These are phyloP conservation scores for Bothrops jararaca DNA, from an alignment of 2,113 vertebrate genomes.

Conservation along the genomic window DNA sequence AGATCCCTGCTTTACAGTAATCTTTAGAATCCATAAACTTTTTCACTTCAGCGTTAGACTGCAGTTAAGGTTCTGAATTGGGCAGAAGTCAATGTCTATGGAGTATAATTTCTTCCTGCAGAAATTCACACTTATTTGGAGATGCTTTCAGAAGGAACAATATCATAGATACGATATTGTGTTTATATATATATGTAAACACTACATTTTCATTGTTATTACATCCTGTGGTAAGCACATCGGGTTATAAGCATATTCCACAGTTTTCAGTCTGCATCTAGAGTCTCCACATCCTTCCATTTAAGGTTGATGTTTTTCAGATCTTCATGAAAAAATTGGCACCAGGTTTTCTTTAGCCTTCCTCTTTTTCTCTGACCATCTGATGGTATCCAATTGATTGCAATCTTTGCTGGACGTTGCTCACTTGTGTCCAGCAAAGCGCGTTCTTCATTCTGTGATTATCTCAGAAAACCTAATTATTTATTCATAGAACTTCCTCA, in stretches of 20 bases:
- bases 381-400: background rate
- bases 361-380: background rate
- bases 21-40: constrained; percentile 73
- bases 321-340: background rate
- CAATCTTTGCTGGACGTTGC: background rate
- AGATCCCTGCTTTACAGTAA: constrained; percentile 53
- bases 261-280: background rate
- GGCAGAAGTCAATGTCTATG: background rate
- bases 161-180: background rate
- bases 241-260: background rate
- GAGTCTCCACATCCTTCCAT: background rate
- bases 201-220: background rate
- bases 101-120: background rate
- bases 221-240: background rate
- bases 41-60: constrained; percentile 62
- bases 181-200: background rate
- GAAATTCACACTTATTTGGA: background rate
- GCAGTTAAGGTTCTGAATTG: background rate
- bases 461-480: background rate
- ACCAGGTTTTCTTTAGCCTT: background rate
- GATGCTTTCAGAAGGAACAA: background rate
- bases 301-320: background rate
- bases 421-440: background rate
- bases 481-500: background rate
- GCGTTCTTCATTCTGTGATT: background rate